A percentile compares a stretch with the other conserved stretches of the same genome.
Conservation (phyloP, 2,888 invertebrate species). For the Sphaeridia pumilis region DNA sequence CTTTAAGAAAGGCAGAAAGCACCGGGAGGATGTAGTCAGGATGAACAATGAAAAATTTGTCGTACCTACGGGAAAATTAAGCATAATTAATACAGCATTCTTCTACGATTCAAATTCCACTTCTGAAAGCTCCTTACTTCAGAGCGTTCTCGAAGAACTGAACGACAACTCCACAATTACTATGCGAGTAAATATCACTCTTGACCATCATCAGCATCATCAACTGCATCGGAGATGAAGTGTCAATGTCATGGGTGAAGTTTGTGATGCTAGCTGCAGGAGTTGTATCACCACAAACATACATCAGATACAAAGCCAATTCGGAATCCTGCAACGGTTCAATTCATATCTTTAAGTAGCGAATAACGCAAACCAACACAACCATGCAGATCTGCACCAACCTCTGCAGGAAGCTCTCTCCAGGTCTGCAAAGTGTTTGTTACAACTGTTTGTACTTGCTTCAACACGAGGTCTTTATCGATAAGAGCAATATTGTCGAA, state of each 20-base stretch:
- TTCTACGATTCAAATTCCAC: not conserved
- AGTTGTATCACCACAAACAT: slow-evolving; percentile 42
- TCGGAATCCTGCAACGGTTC: slow-evolving; percentile 41
- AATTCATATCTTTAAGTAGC: not conserved
- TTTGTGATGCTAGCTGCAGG: slow-evolving; percentile 15
- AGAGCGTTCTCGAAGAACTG: slow-evolving; percentile 44
- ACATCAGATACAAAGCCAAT: slow-evolving; percentile 43
- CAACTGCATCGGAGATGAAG: slow-evolving; percentile 37
- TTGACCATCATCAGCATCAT: slow-evolving; percentile 43
- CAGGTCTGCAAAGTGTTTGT: slow-evolving; percentile 41
- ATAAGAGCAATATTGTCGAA: slow-evolving; percentile 45
- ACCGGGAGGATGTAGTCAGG: slow-evolving; percentile 43
- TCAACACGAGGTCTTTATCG: slow-evolving; percentile 42
- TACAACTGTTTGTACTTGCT: slow-evolving; percentile 41
- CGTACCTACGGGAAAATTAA: slow-evolving; percentile 40
- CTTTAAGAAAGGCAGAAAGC: slow-evolving; percentile 44
- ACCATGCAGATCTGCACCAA: too few species aligned
- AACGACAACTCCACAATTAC: slow-evolving; percentile 42
- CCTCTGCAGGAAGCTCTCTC: slow-evolving; percentile 40
- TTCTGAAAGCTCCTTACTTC: slow-evolving; percentile 4
- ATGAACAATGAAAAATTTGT: slow-evolving; percentile 45
- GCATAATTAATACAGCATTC: not conserved
- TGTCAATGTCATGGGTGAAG: slow-evolving; percentile 23
- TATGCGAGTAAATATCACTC: slow-evolving; percentile 42
- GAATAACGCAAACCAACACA: not conserved